These are phyloP conservation scores for Drosophila varians DNA, from an alignment of 1,140 invertebrate species.

Conservation along the genomic window DNA sequence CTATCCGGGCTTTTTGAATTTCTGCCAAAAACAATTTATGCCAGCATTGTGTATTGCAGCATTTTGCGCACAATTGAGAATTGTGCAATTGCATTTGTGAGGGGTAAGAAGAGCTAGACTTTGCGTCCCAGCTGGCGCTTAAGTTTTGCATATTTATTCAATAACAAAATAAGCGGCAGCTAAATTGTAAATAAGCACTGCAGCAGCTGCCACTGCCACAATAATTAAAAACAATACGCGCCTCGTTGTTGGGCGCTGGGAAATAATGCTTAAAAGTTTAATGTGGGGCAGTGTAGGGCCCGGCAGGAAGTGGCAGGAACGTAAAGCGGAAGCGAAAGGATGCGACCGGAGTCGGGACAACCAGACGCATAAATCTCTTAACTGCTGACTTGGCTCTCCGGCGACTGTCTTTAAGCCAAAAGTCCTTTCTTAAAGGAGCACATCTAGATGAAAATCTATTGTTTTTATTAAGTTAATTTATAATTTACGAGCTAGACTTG, in stretches of 20 bases:
- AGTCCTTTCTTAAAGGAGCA: not conserved
- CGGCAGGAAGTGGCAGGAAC: constrained; percentile 8
- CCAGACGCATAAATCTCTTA: constrained; percentile 64
- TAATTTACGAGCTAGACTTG: no score
- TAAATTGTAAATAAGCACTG: constrained; percentile 74
- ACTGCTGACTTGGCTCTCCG: constrained; percentile 59
- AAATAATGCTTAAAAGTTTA: constrained; percentile 59
- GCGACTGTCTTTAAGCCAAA: constrained; percentile 25
- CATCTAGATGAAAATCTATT: no score
- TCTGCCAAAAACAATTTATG: constrained; percentile 77
- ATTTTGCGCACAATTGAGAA: constrained; percentile 73
- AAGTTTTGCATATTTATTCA: constrained; percentile 75
- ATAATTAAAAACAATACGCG: constrained; percentile 64
- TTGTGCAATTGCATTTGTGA: constrained; percentile 71
- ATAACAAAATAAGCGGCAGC: constrained; percentile 64
- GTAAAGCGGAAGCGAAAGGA: not conserved
- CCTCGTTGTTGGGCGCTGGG: constrained; percentile 1
- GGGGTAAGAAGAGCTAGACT: constrained; percentile 27
- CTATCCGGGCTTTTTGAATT: constrained; percentile 50
- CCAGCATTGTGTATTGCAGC: constrained; percentile 44
- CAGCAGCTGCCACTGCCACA: constrained; percentile 48
- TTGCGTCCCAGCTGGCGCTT: constrained; percentile 40
- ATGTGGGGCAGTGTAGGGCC: constrained; percentile 28
- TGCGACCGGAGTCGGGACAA: constrained; percentile 20
- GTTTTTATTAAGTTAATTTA: no score